Evolutionary conservation across 2,797 vertebrate genomes (phyloP), one percentile per base, ranked within the genome.

Genomic region (Microctenopoma steveboyesi): DNA sequence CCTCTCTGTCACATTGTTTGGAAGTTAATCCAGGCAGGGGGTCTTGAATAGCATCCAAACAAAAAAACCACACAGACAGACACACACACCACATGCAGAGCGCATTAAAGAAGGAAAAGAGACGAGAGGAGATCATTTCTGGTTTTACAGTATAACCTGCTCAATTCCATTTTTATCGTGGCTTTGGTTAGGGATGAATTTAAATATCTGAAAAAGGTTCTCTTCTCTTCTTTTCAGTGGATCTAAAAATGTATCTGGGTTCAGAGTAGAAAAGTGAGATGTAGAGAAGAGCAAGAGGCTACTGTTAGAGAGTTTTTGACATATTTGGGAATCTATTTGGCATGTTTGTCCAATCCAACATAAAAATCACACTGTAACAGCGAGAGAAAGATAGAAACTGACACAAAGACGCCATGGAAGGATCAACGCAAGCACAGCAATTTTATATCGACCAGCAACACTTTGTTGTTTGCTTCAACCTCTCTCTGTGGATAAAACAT

Each of bases 401-500:
- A 84, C 37, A 68, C 54, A 30, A 48, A 63, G 39, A 71, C 47
- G 48, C 33, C 52, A 35, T 62, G 52, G 39, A 69, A 72, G 64
- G 64, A 78, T 46, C 55, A 58, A 55, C 52, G 57, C 42, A 37
- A 62, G 45, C 60, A 12, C 60, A 51, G 25, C 58, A 73, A 35
- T 35, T 78, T 75, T 54, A 82, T 40, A 54, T 49, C 66, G 47
- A 68, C 59, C 35, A 57, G n/a, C 56, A 3, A 63, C 40, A 8
- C 49, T 30, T n/a, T 35, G 52, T 45, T 18, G 53, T 62, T 64
- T 68, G 50, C 57, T 33, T 48, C 58, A 11, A 14, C 46, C 50
- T 64, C 53, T 58, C 33, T 64, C 16, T 46, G 42, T 65, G 43
- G 46, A 80, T 81, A 56, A 77, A 83, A 81, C 50, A 78, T 67